Evolutionary conservation across 2,113 vertebrate genomes (phyloP), one percentile per base, ranked within the genome.

Genomic region (Macquaria australasica): DNA sequence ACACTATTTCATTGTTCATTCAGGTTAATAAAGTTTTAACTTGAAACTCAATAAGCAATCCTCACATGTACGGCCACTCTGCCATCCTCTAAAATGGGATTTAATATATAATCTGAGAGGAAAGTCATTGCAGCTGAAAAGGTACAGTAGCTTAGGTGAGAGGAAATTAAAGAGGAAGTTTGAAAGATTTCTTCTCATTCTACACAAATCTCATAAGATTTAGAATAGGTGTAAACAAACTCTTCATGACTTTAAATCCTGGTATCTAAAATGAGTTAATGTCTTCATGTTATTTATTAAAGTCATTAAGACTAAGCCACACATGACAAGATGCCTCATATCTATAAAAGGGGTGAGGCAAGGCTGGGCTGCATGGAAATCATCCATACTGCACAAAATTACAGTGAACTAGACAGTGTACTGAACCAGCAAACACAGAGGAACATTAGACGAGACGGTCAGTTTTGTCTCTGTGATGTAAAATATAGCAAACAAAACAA

Each of bases 341-440:
- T 87, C 48, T 82, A 71, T 78, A 81, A 81, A 86, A 88, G 69
- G 56, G 79, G 58, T 56, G 75, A 89, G 86, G 76, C 83, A 67
- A 81, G 55, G 58, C 80, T 14, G 68, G 72, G 59, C 73, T 59
- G 60, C 43, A 59, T 83, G 82, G 63, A 85, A 62, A 89, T 82
- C 68, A 69, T 8, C 75, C 60, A 79, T 74, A 87, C 37, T 64
- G 77, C 63, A 89, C 58, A 84, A 81, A 72, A 48, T 37, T 6
- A 88, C 56, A 63, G 73, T 63, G 64, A 85, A 77, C 25, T 37
- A 72, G 69, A 85, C 73, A 62, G 72, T 16, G 20, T 51, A 73
- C 50, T 39, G 62, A 81, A 93, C 92, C 94, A 91, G 94, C 94
- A 93, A 93, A 95, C 95, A 66, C 93, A 93, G 94, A 94, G 90